A percentile compares a stretch with the other conserved stretches of the same genome.
phyloP scores from a whole-genome alignment of 2,797 vertebrate species.

The Melanotaenia pygmaea region DNA sequence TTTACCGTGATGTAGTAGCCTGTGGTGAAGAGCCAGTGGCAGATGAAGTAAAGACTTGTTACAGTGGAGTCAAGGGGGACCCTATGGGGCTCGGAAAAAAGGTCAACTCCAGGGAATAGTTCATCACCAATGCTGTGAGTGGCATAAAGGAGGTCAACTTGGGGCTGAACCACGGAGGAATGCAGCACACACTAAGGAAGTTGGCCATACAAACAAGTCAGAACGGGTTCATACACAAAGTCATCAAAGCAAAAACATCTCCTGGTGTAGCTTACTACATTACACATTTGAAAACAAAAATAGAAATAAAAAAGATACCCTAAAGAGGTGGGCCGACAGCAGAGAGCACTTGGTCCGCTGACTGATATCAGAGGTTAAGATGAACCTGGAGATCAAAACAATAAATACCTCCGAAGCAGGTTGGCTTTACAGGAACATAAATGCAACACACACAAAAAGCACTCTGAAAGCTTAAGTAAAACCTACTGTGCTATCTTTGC shows the following conservation, averaged over 20 bases:
- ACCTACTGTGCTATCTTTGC: slow-evolving; percentile 96
- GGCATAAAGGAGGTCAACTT: slow-evolving; percentile 85
- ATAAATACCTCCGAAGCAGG: slow-evolving; percentile 4
- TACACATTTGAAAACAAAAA: neutral
- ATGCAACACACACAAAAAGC: neutral
- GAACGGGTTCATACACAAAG: neutral
- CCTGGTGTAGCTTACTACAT: neutral
- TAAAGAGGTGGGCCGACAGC: slow-evolving; percentile 92
- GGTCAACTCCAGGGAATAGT: slow-evolving; percentile 89
- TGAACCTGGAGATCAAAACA: slow-evolving; percentile 81
- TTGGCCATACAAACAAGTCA: slow-evolving; percentile 5
- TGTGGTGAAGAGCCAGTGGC: slow-evolving; percentile 87
- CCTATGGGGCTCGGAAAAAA: slow-evolving; percentile 88
- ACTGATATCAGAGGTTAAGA: slow-evolving; percentile 81
- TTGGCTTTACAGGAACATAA: neutral
- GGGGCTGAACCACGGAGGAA: slow-evolving; percentile 88
- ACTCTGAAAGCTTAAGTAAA: neutral
- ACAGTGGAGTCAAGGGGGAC: slow-evolving; percentile 82
- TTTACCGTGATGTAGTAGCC: slow-evolving; percentile 88
- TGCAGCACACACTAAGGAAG: slow-evolving; percentile 86
- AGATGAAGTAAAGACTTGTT: slow-evolving; percentile 88
- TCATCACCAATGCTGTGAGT: slow-evolving; percentile 81
- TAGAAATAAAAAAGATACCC: slow-evolving; percentile 82
- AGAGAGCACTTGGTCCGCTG: slow-evolving; percentile 87
- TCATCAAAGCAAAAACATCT: neutral